Conservation (phyloP, 1,140 invertebrate genomes). For the Magallana angulata region DNA sequence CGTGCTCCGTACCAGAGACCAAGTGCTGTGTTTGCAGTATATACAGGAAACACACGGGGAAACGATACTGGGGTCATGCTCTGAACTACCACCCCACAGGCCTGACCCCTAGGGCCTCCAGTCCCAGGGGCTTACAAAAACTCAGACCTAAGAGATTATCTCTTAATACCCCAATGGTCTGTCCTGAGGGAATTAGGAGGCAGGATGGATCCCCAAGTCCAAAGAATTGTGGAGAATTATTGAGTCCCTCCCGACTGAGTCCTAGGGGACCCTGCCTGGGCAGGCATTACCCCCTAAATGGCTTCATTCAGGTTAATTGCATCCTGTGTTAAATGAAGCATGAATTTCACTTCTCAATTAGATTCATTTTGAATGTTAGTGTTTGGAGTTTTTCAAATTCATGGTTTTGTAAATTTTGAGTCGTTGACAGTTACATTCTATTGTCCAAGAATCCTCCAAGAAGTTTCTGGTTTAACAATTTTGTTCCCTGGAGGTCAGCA, state of each 20-base stretch:
- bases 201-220: background rate
- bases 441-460: too few species aligned
- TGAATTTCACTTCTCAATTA: too few species aligned
- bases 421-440: too few species aligned
- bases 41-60: conserved; percentile 58
- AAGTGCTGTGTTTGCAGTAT: conserved; percentile 59
- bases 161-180: too few species aligned
- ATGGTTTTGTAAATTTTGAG: too few species aligned
- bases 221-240: background rate
- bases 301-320: background rate
- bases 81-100: conserved; percentile 59
- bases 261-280: background rate
- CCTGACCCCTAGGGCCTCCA: background rate
- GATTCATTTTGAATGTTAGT: too few species aligned
- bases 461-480: too few species aligned
- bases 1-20: conserved; percentile 36
- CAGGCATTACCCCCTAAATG: background rate
- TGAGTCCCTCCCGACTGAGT: background rate
- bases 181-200: too few species aligned
- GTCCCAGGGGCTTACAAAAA: background rate
- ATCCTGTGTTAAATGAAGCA: too few species aligned
- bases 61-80: conserved; percentile 63
- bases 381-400: too few species aligned
- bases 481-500: too few species aligned
- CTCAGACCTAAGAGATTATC: background rate